Conservation (phyloP, 2,888 invertebrate genomes). For the Sphecodes monilicornis region DNA sequence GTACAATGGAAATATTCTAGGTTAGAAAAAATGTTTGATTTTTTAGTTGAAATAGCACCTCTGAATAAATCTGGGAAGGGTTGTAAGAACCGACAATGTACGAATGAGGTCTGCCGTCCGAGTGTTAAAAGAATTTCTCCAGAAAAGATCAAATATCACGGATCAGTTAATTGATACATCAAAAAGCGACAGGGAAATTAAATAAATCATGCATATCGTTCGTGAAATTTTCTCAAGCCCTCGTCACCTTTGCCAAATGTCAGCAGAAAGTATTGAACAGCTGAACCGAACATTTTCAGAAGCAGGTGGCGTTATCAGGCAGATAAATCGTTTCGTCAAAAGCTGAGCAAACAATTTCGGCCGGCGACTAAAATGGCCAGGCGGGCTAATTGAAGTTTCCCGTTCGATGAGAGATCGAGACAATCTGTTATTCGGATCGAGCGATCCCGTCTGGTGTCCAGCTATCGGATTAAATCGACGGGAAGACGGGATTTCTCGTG, state of each 20-base stretch:
- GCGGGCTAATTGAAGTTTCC: background rate
- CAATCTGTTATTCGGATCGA: background rate
- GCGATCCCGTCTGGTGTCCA: background rate
- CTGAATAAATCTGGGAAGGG: too few species aligned
- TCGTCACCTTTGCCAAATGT: background rate
- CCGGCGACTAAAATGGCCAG: background rate
- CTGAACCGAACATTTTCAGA: background rate
- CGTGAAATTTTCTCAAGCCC: background rate
- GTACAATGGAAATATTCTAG: too few species aligned
- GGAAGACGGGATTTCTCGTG: constrained; percentile 55
- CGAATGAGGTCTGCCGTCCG: too few species aligned
- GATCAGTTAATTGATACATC: too few species aligned
- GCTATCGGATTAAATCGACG: constrained; percentile 35
- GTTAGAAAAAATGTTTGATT: too few species aligned
- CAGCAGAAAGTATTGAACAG: background rate
- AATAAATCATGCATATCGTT: too few species aligned
- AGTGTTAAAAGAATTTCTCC: too few species aligned
- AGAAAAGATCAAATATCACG: too few species aligned
- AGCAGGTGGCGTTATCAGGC: background rate
- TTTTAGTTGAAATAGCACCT: too few species aligned
- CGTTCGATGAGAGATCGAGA: background rate
- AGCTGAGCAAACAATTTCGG: background rate
- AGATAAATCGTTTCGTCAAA: background rate
- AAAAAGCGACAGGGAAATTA: too few species aligned
- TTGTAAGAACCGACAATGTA: too few species aligned